Base-by-base conservation (phyloP, 1,140 invertebrate species). In the Xylocopa sonorina region DNA sequence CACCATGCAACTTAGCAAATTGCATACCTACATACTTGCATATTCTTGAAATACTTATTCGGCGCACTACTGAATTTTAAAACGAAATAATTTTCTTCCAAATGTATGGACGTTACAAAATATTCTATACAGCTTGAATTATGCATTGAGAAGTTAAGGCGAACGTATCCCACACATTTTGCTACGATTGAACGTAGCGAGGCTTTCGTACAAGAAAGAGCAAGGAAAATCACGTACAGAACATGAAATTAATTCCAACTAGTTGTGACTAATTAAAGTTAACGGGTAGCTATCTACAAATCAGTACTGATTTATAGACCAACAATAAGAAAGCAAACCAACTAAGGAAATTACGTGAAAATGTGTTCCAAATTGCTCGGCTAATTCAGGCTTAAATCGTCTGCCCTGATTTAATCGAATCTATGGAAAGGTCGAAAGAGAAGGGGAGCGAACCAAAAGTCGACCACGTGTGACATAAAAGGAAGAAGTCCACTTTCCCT, bases 401-500 rank as follows among this genome's bases (percentile, higher is more conserved):
- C 21, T 58, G 16, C 5, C 7, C 27, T 29, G 16, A 14, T 24
- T 21, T 3, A 48, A 34, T 71, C 27, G 27, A n/a, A 12, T 32
- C 27, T 38, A 48, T 34, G 3, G 55, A 58, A 21, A 32, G 18
- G 24, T 9, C 18, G 27, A 50, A 32, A n/a, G n/a, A n/a, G n/a
- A 7, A 32, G 21, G 51, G n/a, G 55, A 16, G 24, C 34, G 46
- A 63, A 63, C 51, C 21, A 74, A 74, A 74, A 74, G 71, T 74
- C 71, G 71, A 51, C 71, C 34, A 51, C 24, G 57, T 27, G 6
- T 74, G 58, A 74, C 58, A 74, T 74, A 77, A 77, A 77, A 77
- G 53, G 64, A n/a, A 77, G 41, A 60, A 50, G 41, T 69, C 75
- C 64, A 69, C 75, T 77, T 77, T 77, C 75, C 66, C 74, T 7